A percentile compares a stretch with the other conserved stretches of the same genome.
These are phyloP conservation scores for Cheilosia urbana DNA, from an alignment of 2,888 invertebrate genomes.

Conservation along the genomic window DNA sequence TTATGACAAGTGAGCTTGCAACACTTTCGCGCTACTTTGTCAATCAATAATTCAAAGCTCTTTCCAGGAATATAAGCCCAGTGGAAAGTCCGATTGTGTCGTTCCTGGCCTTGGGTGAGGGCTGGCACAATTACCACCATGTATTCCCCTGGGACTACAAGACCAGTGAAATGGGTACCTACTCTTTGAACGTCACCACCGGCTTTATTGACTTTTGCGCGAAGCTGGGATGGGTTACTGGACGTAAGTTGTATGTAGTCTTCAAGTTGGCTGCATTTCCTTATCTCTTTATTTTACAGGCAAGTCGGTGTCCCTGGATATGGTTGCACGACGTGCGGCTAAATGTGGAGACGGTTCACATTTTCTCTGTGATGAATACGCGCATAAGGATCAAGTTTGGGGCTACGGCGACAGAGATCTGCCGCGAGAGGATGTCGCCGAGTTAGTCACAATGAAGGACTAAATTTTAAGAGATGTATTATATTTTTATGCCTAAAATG, in stretches of 20 bases:
- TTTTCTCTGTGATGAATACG: constrained; percentile 81
- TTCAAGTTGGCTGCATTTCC: background rate
- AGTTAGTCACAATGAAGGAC: constrained; percentile 85
- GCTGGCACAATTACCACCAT: constrained; percentile 94
- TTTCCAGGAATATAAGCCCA: constrained; percentile 88
- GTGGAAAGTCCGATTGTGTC: constrained; percentile 90
- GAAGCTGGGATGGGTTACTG: constrained; percentile 92
- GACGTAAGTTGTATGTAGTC: constrained; percentile 84
- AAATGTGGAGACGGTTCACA: constrained; percentile 87
- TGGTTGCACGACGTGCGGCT: constrained; percentile 86
- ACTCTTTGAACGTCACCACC: constrained; percentile 90
- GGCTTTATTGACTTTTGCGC: constrained; percentile 92
- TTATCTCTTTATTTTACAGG: constrained; percentile 77
- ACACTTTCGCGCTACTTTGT: background rate
- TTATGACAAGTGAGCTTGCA: constrained; percentile 90
- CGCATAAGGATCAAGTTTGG: constrained; percentile 85
- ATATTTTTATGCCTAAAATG: constrained; percentile 35
- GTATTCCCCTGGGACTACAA: constrained; percentile 89
- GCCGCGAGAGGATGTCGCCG: constrained; percentile 85
- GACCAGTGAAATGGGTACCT: constrained; percentile 88
- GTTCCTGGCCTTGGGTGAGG: constrained; percentile 91
- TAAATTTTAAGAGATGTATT: constrained; percentile 75
- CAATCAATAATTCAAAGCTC: constrained; percentile 4
- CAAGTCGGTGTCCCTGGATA: constrained; percentile 86
- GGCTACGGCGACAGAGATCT: constrained; percentile 88